Conservation (phyloP, 2,113 vertebrate species). For the Salminus brasiliensis region DNA sequence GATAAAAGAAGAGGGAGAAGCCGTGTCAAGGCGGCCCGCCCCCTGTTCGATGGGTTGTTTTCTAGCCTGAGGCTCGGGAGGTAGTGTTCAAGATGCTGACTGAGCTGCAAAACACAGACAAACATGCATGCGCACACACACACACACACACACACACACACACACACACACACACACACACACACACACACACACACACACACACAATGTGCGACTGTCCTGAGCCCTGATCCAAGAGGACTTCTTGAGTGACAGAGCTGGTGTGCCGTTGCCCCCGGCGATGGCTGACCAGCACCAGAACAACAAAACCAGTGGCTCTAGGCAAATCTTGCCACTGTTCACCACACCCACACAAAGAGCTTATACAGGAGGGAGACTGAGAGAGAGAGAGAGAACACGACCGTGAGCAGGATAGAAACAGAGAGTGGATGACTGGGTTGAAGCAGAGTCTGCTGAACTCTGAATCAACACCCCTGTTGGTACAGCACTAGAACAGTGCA, state of each 20-base stretch:
- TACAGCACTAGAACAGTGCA: background rate
- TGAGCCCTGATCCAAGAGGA: slow-evolving; percentile 43
- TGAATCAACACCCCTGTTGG: background rate
- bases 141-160: slow-evolving; percentile 35
- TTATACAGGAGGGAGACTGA: slow-evolving; percentile 4
- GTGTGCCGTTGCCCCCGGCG: too few species aligned
- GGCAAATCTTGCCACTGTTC: background rate
- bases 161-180: slow-evolving; percentile 38
- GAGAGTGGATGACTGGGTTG: background rate
- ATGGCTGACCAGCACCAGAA: background rate
- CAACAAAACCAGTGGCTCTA: background rate
- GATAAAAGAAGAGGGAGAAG: slow-evolving; percentile 22
- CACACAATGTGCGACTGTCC: slow-evolving; percentile 45
- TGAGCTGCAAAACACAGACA: slow-evolving; percentile 56
- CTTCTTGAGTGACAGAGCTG: slow-evolving; percentile 30
- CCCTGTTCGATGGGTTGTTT: slow-evolving; percentile 44
- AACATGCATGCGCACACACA: slow-evolving; percentile 24
- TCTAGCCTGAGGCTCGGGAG: slow-evolving; percentile 52
- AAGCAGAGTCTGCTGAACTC: background rate
- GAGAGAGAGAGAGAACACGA: too few species aligned
- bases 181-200: slow-evolving; percentile 32
- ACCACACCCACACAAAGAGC: background rate
- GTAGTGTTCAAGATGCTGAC: slow-evolving; percentile 41
- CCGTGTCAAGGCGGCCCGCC: slow-evolving; percentile 9
- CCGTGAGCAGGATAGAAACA: too few species aligned